Evolutionary conservation across 2,113 vertebrate genomes (phyloP).

Genomic region (Salminus brasiliensis): DNA sequence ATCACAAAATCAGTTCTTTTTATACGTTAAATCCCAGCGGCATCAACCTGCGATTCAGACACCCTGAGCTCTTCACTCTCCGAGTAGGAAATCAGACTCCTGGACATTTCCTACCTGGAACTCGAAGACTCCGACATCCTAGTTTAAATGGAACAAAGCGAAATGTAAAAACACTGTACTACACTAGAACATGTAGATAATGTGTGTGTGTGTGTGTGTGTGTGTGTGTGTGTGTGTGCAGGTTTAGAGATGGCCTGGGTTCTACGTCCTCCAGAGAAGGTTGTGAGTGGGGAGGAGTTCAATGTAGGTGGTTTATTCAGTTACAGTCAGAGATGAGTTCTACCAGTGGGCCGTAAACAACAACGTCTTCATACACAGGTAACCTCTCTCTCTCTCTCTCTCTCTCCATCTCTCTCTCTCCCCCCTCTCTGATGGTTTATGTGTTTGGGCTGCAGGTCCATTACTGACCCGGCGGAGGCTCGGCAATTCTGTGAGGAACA

Average conservation of each 20-base stretch:
- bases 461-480: conserved; percentile 70
- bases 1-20: no score
- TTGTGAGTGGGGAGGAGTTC: conserved; percentile 79
- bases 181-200: no score
- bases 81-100: no score
- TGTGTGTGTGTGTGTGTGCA: conserved; percentile 60
- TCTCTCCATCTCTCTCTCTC: not conserved
- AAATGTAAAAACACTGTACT: no score
- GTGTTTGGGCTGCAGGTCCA: conserved; percentile 60
- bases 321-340: conserved; percentile 78
- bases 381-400: not conserved
- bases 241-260: conserved; percentile 89
- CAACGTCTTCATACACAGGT: conserved; percentile 79
- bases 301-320: conserved; percentile 76
- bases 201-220: no score
- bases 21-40: no score
- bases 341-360: conserved; percentile 81
- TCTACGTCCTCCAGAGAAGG: conserved; percentile 77
- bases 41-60: no score
- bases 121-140: no score
- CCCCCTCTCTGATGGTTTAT: not conserved
- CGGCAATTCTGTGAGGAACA: conserved; percentile 82
- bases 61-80: no score
- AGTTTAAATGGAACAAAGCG: no score
- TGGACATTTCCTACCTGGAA: no score